Conservation (phyloP, 2,113 vertebrate genomes). For the Brevimyrus niger region DNA sequence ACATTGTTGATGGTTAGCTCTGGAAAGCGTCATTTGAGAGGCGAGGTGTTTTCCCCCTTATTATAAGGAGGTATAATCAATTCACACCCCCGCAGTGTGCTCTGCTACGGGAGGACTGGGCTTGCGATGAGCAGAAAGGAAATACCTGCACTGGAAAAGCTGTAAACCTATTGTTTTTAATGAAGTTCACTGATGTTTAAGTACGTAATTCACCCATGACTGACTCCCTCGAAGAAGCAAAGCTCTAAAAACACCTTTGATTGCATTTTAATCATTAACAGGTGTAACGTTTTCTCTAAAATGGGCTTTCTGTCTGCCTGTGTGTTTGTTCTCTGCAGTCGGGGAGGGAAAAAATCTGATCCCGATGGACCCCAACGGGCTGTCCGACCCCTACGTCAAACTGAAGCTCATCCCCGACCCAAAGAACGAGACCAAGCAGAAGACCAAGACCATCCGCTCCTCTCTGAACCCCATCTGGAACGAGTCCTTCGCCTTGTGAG, state of each 20-base stretch:
- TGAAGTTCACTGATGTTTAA: not conserved
- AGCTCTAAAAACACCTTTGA: not conserved
- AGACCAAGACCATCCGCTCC: slow-evolving; percentile 94
- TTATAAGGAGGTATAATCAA: not conserved
- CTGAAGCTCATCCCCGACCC: slow-evolving; percentile 95
- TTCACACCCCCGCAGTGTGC: not conserved
- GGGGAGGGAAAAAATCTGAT: slow-evolving; percentile 87
- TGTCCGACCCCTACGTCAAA: slow-evolving; percentile 94
- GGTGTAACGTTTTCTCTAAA: not conserved
- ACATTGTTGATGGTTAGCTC: not conserved
- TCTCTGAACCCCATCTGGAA: slow-evolving; percentile 91
- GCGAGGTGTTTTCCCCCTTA: not conserved
- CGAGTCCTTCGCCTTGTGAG: slow-evolving; percentile 88
- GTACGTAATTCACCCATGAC: not conserved
- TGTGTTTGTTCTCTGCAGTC: slow-evolving; percentile 57
- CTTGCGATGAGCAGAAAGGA: not conserved
- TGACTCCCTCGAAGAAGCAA: not conserved
- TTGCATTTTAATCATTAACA: not conserved
- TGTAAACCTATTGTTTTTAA: not conserved
- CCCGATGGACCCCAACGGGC: slow-evolving; percentile 95
- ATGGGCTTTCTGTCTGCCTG: not conserved
- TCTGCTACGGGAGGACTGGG: not conserved
- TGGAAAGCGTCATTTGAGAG: not conserved
- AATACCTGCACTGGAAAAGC: not conserved
- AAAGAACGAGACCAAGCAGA: slow-evolving; percentile 93